Base-by-base conservation (phyloP, 1,140 invertebrate genomes). In the Potamilus streckersoni region DNA sequence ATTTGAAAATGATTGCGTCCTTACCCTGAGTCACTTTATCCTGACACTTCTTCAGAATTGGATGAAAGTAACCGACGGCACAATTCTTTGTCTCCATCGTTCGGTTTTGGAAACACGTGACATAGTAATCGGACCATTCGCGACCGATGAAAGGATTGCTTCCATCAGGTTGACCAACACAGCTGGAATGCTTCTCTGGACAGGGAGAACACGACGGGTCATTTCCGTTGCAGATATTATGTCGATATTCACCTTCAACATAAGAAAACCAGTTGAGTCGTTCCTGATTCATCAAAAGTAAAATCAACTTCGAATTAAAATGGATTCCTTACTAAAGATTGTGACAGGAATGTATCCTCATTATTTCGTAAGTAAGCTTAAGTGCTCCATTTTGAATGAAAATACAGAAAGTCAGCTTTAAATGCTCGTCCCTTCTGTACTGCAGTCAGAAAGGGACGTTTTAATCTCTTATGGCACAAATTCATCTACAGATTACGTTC, bases 191-290 rank as follows among this genome's bases (percentile, higher is more conserved):
- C 31, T 76, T 69, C 4, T 78, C 73, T 14, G 69, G 69, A 62
- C 79, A 82, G 3, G 68, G 79, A 23, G 57, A 57, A 60, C 78
- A 84, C 20, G 31, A 68, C 17, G 66, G 64, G 57, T 64, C 65
- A 15, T 31, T 38, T 0, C 56, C 61, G 62, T 69, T 71, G 73
- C 80, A 82, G 58, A 68, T 23, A 61, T 82, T 82, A 38, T 82
- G 78, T 49, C 65, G 58, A 67, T 81, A 81, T 19, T 79, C 80
- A 81, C 80, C 80, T 81, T 20, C 59, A 73, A 63, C 3, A n/a
- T 5, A 8, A 11, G 4, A 23, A 19, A 11, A 8, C 4, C 5
- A 62, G 6, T n/a, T n/a, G 4, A 8, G 63, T 15, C 13, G 13
- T 64, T 20, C 14, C 14, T 23, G 20, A 14, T 14, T 27, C 13